Conservation (phyloP, 2,113 vertebrate genomes). For the Salvator merianae region DNA sequence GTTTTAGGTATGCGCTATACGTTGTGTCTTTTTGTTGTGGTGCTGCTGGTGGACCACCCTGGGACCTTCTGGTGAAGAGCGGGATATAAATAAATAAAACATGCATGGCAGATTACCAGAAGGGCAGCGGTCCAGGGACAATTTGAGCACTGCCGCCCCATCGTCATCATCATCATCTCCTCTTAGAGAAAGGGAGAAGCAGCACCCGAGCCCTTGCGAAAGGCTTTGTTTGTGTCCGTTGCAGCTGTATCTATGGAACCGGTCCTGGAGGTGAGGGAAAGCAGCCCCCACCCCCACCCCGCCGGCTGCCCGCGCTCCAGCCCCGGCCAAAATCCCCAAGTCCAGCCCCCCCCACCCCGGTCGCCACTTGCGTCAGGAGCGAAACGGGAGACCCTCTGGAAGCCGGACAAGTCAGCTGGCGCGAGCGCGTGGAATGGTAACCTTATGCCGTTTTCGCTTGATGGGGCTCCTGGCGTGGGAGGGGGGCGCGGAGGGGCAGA, state of each 20-base stretch:
- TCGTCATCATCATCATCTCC: no score
- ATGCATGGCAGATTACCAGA: no score
- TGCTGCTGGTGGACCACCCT: no score
- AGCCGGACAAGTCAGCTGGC: slow-evolving; percentile 9
- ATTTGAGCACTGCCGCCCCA: neutral
- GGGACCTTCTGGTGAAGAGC: no score
- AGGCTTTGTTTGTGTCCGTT: slow-evolving; percentile 1
- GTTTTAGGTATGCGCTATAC: no score
- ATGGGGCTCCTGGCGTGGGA: neutral
- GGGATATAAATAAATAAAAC: no score
- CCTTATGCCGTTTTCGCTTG: neutral
- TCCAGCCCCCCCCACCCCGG: neutral
- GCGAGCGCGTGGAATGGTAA: neutral
- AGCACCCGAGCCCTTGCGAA: no score
- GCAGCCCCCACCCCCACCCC: neutral
- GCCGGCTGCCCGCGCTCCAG: neutral
- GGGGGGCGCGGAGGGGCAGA: neutral
- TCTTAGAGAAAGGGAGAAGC: neutral
- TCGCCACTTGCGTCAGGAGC: slow-evolving; percentile 29
- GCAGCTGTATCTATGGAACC: neutral
- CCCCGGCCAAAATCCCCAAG: neutral
- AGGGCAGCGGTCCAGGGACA: neutral
- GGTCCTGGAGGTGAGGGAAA: neutral
- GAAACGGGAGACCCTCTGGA: slow-evolving; percentile 6
- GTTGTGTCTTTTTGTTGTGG: no score